Evolutionary conservation across 2,113 vertebrate genomes (phyloP).

Genomic region (Aspiorhynchus laticeps): DNA sequence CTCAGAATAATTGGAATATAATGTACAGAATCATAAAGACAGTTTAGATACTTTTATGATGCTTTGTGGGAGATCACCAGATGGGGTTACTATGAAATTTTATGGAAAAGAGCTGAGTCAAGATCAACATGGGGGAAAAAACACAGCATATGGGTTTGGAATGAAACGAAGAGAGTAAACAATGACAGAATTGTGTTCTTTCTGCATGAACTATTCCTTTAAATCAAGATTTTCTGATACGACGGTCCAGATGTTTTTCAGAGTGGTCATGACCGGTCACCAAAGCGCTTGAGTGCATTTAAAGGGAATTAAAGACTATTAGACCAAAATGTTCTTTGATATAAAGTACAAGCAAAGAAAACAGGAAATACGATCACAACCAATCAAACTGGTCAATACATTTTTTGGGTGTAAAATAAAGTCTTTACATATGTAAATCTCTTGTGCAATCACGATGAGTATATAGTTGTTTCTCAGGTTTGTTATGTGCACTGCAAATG

Average conservation of each 20-base stretch:
- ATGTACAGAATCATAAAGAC: neutral
- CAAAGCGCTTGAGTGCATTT: constrained; percentile 44
- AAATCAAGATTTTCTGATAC: neutral
- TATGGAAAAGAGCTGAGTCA: neutral
- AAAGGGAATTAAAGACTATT: constrained; percentile 8
- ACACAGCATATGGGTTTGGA: neutral
- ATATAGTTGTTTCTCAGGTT: neutral
- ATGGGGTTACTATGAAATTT: neutral
- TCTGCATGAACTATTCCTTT: neutral
- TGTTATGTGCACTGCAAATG: neutral
- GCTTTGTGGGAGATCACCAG: neutral
- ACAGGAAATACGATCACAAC: neutral
- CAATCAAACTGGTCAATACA: neutral
- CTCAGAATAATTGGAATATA: neutral
- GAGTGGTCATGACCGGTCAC: neutral
- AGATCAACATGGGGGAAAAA: neutral
- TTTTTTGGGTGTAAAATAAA: neutral
- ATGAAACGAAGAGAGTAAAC: neutral
- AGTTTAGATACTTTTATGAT: neutral
- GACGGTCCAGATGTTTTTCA: neutral
- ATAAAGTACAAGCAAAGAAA: constrained; percentile 41
- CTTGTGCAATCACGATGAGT: neutral
- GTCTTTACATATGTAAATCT: neutral
- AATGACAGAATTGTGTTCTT: neutral
- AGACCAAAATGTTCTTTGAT: neutral